These are phyloP conservation scores for Mythimna ferrago DNA, from an alignment of 2,888 invertebrate genomes.

Conservation along the genomic window DNA sequence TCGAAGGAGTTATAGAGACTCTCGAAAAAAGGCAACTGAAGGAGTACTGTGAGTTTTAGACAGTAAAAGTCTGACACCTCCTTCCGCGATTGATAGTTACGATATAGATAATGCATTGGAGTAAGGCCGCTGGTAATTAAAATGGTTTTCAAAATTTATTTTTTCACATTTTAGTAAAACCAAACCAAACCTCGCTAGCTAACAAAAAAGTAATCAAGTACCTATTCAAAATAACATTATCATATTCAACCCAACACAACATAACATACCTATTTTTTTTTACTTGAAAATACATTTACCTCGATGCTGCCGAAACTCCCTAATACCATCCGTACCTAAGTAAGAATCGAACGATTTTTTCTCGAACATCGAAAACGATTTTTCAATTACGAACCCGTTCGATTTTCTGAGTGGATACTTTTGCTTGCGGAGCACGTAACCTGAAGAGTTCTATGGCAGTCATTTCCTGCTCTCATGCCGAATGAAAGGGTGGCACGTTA, in stretches of 20 bases:
- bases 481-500: constrained; percentile 62
- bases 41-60: no score
- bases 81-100: no score
- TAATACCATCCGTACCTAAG: constrained; percentile 10
- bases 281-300: constrained; percentile 40
- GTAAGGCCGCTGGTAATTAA: no score
- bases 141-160: no score
- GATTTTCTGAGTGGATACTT: constrained; percentile 59
- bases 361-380: constrained; percentile 63
- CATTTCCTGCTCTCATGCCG: constrained; percentile 65
- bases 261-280: constrained; percentile 10
- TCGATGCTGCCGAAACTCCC: constrained; percentile 11
- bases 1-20: no score
- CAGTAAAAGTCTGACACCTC: no score
- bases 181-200: background rate
- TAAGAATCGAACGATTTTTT: constrained; percentile 50
- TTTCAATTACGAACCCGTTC: constrained; percentile 67
- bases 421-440: constrained; percentile 64
- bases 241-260: constrained; percentile 24
- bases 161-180: no score
- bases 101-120: no score
- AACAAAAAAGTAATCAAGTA: background rate
- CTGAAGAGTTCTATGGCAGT: constrained; percentile 59
- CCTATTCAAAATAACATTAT: constrained; percentile 33
- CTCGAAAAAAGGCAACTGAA: no score